Conservation (phyloP, 2,888 invertebrate genomes). For the Chloroclystis v-ata region DNA sequence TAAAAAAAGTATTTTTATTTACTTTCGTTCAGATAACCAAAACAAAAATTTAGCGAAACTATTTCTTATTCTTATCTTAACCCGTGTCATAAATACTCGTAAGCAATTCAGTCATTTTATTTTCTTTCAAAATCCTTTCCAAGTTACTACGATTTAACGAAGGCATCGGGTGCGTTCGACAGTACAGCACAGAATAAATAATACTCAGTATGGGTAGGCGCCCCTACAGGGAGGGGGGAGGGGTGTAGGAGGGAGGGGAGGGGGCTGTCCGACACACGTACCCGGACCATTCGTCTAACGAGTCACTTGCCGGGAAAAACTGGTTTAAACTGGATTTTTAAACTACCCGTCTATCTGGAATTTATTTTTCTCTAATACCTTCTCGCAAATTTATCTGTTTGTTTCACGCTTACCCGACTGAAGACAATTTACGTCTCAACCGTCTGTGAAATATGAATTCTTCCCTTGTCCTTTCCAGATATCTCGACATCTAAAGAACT, state of each 20-base stretch:
- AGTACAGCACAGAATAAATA: slow-evolving; percentile 35
- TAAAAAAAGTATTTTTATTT: too few relatives aligned
- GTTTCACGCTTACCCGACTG: slow-evolving; percentile 14
- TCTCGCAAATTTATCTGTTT: slow-evolving; percentile 19
- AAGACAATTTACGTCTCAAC: slow-evolving; percentile 9
- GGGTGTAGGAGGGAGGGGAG: slow-evolving; percentile 25
- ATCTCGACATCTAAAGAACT: neutral
- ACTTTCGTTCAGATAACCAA: too few relatives aligned
- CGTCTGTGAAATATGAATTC: slow-evolving; percentile 7
- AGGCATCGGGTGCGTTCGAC: slow-evolving; percentile 69
- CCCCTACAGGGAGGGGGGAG: slow-evolving; percentile 12
- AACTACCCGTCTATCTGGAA: slow-evolving; percentile 31
- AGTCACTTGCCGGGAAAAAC: slow-evolving; percentile 44
- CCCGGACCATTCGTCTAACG: slow-evolving; percentile 56
- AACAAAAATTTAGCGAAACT: too few relatives aligned
- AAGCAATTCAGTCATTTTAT: neutral
- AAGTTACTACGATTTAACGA: slow-evolving; percentile 47
- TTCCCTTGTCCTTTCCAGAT: neutral
- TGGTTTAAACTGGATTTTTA: slow-evolving; percentile 48
- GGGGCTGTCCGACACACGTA: slow-evolving; percentile 57
- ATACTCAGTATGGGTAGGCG: slow-evolving; percentile 27
- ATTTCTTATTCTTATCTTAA: too few relatives aligned
- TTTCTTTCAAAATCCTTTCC: slow-evolving; percentile 10
- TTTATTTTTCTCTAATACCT: slow-evolving; percentile 31
- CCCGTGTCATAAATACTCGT: too few relatives aligned